Percentiles rank a stretch among this genome's conserved stretches.
phyloP scores from a whole-genome alignment of 2,797 vertebrate species.

The Sciurus carolinensis region DNA sequence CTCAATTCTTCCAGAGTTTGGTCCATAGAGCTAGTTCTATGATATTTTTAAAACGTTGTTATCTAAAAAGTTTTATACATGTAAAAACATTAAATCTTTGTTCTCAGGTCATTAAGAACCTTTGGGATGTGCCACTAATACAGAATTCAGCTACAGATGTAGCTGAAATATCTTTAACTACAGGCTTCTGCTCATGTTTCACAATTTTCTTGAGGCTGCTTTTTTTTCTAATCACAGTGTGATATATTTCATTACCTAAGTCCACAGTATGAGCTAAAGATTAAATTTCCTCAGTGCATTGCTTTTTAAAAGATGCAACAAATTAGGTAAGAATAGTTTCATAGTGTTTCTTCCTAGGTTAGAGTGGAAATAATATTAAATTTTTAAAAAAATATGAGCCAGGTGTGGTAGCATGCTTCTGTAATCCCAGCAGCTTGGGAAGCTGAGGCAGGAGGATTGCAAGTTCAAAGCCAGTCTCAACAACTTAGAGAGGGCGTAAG shows the following conservation, averaged over 20 bases:
- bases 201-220: neutral
- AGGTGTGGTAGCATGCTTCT: too few species aligned
- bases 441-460: too few species aligned
- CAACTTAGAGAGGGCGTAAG: too few species aligned
- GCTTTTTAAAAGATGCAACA: neutral
- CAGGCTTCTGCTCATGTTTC: neutral
- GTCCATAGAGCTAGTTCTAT: slow-evolving; percentile 11
- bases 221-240: neutral
- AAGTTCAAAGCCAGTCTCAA: too few species aligned
- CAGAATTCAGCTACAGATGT: neutral
- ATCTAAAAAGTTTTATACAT: slow-evolving; percentile 13
- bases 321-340: neutral
- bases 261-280: neutral
- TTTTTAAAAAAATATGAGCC: too few species aligned
- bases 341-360: neutral
- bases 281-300: neutral
- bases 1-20: slow-evolving; percentile 57
- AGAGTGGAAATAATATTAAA: slow-evolving; percentile 30
- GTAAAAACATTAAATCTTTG: slow-evolving; percentile 47
- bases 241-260: slow-evolving; percentile 36
- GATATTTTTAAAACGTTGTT: slow-evolving; percentile 11
- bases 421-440: too few species aligned
- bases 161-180: neutral
- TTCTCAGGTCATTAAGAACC: neutral
- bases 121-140: neutral